phyloP scores from a whole-genome alignment of 2,888 invertebrate genomes.

The Acrobasis suavella region DNA sequence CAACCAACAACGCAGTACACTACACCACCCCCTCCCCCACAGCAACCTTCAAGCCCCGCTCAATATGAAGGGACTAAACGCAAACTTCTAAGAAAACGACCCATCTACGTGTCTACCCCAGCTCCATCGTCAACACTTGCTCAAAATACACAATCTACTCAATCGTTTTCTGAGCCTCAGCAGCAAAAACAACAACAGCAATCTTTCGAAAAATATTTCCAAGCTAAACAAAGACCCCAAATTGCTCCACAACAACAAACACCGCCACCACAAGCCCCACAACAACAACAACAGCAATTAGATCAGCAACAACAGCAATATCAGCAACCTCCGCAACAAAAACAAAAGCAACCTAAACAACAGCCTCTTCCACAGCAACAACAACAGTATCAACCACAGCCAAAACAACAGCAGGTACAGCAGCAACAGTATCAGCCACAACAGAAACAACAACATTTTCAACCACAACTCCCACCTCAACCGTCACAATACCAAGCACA shows the following conservation, averaged over 20 bases:
- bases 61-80: slow-evolving; percentile 64
- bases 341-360: slow-evolving; percentile 28
- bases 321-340: slow-evolving; percentile 34
- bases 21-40: slow-evolving; percentile 42
- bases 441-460: slow-evolving; percentile 20
- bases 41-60: slow-evolving; percentile 46
- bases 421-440: slow-evolving; percentile 21
- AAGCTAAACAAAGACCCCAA: slow-evolving; percentile 22
- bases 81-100: slow-evolving; percentile 70
- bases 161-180: slow-evolving; percentile 47
- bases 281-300: slow-evolving; percentile 25
- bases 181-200: slow-evolving; percentile 37
- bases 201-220: slow-evolving; percentile 14
- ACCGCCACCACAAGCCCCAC: slow-evolving; percentile 3
- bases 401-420: slow-evolving; percentile 17
- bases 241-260: background rate
- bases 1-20: slow-evolving; percentile 52
- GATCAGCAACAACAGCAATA: slow-evolving; percentile 24
- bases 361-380: slow-evolving; percentile 20
- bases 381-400: slow-evolving; percentile 16
- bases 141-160: slow-evolving; percentile 48
- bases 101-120: slow-evolving; percentile 56
- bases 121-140: slow-evolving; percentile 54
- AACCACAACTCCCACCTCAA: slow-evolving; percentile 24
- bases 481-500: background rate